Base-by-base conservation (phyloP, 1,140 invertebrate genomes). In the Heliconius himera region DNA sequence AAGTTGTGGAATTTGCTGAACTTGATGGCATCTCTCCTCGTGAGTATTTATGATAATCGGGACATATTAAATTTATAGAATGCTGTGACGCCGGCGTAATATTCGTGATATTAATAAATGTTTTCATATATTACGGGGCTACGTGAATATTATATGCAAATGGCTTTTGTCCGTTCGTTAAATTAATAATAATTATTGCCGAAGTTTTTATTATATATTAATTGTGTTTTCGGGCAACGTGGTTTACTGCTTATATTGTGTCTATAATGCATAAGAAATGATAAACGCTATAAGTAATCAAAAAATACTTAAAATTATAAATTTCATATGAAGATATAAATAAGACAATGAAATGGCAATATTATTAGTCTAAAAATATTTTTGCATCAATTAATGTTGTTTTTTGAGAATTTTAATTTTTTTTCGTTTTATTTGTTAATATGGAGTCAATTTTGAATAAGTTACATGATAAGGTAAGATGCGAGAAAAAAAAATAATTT, bases 1-100 rank as follows among this genome's bases (percentile, higher is more conserved):
- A n/a, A 71, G 20, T 71, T 71, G 70, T 38, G 70, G 70, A 71
- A 71, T 71, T 71, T 71, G 29, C 70, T 71, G 70, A 71, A 38
- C 70, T 71, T 38, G 70, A 38, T 38, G 70, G 70, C 70, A 71
- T 71, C 33, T 38, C 70, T 71, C 70, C 33, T 71, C 70, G 36
- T 71, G 60, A 66, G 60, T 66, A 71, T 71, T 71, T 71, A 71
- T 71, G 70, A 71, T 71, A 71, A 71, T 71, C 70, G 70, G 70
- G 38, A 33, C 36, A 71, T 71, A 71, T 71, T 71, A 71, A 71
- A 71, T 71, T 71, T 71, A 71, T 71, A 71, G 70, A 33, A 71
- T 71, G 70, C 70, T 38, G 36, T 71, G 70, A 71, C n/a, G 70
- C 70, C 36, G 38, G 70, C 56, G 60, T 66, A 71, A 71, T 71